Evolutionary conservation across 2,113 vertebrate genomes (phyloP).

Genomic region (Syrrhaptes paradoxus): DNA sequence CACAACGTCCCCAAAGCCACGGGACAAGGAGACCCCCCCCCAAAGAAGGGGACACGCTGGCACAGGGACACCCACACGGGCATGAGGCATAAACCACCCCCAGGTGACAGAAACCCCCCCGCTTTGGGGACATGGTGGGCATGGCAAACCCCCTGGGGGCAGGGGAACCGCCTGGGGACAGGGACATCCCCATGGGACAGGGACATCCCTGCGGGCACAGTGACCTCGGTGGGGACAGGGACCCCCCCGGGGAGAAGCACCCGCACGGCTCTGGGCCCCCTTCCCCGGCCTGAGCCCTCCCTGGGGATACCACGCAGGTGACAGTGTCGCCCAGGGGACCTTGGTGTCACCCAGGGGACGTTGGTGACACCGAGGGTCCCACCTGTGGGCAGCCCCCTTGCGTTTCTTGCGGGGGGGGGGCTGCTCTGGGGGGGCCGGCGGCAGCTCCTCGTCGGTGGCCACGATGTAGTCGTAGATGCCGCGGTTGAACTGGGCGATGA

Average conservation of each 20-base stretch:
- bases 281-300: too few species aligned
- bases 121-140: accelerated
- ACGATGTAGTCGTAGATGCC: conserved; percentile 92
- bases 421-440: conserved; percentile 45
- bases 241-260: neutral
- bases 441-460: conserved; percentile 85
- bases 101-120: neutral
- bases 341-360: neutral
- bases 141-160: neutral
- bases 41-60: neutral
- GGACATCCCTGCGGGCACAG: neutral
- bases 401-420: conserved; percentile 49
- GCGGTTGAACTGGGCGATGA: conserved; percentile 92
- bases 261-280: neutral
- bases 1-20: too few species aligned
- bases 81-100: neutral
- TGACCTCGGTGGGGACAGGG: neutral
- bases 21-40: neutral
- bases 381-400: conserved; percentile 4
- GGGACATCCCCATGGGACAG: too few species aligned
- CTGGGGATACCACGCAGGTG: too few species aligned
- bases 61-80: too few species aligned
- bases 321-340: too few species aligned
- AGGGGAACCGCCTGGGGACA: neutral
- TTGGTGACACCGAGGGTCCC: neutral